phyloP scores from a whole-genome alignment of 1,140 invertebrate species.

The Pseudomyrmex pallidus region DNA sequence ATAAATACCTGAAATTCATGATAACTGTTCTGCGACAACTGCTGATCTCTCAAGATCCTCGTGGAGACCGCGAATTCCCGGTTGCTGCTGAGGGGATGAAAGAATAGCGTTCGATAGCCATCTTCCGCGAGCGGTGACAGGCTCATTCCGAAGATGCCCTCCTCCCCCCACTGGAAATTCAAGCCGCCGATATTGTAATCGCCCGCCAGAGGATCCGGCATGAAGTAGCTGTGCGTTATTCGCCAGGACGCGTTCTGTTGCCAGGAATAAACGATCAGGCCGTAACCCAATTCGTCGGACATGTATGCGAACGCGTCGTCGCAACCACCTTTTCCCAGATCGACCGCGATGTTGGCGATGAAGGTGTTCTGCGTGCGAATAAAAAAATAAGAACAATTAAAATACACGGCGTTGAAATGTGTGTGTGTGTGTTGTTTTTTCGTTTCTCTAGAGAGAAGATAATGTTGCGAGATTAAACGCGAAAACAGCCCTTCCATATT shows the following conservation, averaged over 20 bases:
- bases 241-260: conserved; percentile 91
- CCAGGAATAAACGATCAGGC: conserved; percentile 92
- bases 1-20: conserved; percentile 87
- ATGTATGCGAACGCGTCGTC: conserved; percentile 92
- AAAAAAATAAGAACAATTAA: conserved; percentile 16
- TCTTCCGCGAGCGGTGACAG: conserved; percentile 88
- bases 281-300: conserved; percentile 93
- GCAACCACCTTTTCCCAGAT: conserved; percentile 89
- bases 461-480: background rate
- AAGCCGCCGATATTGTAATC: conserved; percentile 92
- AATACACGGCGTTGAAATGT: too few species aligned
- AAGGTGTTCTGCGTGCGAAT: conserved; percentile 87
- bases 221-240: conserved; percentile 90
- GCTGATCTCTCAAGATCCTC: conserved; percentile 88
- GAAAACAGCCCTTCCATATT: too few species aligned
- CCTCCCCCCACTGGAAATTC: conserved; percentile 93
- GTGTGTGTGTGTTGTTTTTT: too few species aligned
- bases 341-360: conserved; percentile 93
- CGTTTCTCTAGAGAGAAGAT: background rate
- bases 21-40: conserved; percentile 88
- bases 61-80: conserved; percentile 92
- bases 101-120: conserved; percentile 90
- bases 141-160: conserved; percentile 93
- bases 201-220: conserved; percentile 91
- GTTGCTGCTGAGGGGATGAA: conserved; percentile 91